Evolutionary conservation across 1,140 invertebrate genomes (phyloP).

Genomic region (Oedothorax gibbosus): DNA sequence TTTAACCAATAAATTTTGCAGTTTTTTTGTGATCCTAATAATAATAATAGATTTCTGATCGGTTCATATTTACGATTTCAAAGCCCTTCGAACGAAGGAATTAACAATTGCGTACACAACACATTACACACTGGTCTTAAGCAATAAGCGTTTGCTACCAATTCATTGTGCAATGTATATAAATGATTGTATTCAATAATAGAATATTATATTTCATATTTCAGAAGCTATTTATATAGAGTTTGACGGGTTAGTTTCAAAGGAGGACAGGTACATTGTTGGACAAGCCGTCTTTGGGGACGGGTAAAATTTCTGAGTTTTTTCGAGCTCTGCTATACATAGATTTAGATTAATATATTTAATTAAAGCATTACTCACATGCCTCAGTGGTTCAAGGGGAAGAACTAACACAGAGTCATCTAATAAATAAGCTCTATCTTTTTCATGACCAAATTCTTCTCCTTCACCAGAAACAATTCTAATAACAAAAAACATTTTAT

Average conservation of each 20-base stretch:
- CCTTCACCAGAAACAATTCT: constrained; percentile 85
- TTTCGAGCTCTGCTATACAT: not conserved
- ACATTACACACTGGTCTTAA: too few relatives aligned
- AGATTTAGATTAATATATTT: not conserved
- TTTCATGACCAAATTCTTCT: constrained; percentile 79
- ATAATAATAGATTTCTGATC: too few relatives aligned
- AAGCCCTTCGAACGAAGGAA: too few relatives aligned
- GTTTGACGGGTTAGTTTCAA: too few relatives aligned
- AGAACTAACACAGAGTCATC: constrained; percentile 87
- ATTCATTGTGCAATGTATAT: too few relatives aligned
- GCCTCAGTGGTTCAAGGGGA: constrained; percentile 78
- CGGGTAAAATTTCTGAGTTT: not conserved
- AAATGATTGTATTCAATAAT: not conserved
- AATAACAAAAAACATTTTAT: constrained; percentile 64
- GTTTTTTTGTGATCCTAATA: too few relatives aligned
- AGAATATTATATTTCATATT: not conserved
- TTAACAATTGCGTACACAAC: too few relatives aligned
- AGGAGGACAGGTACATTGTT: too few relatives aligned
- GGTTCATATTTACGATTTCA: too few relatives aligned
- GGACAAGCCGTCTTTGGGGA: too few relatives aligned
- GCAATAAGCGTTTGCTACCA: too few relatives aligned
- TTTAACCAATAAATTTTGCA: too few relatives aligned
- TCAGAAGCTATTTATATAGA: not conserved
- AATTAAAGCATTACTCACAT: constrained; percentile 41
- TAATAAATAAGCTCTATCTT: constrained; percentile 83